These are phyloP conservation scores for Cephus nigrinus DNA, from an alignment of 2,888 invertebrate species.

Conservation along the genomic window DNA sequence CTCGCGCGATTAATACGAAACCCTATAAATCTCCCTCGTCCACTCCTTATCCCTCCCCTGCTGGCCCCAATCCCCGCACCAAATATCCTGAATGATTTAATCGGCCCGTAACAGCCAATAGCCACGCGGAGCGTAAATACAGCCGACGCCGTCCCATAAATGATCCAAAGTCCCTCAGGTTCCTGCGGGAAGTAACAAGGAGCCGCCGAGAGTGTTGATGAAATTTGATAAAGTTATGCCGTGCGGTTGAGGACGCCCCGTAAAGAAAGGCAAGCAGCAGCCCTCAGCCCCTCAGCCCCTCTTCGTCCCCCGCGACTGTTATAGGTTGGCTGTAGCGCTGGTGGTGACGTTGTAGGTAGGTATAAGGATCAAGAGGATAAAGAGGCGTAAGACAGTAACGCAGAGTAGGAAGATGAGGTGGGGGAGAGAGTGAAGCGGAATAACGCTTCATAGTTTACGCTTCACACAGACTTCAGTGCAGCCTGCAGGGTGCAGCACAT, in stretches of 20 bases:
- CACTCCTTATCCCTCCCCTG: constrained; percentile 3
- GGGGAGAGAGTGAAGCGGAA: constrained; percentile 18
- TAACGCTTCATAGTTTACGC: constrained; percentile 43
- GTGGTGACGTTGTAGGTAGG: background rate
- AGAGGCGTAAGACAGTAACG: constrained; percentile 15
- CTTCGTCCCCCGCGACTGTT: background rate
- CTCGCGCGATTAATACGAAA: constrained; percentile 39
- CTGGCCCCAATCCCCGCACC: background rate
- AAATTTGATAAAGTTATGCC: constrained; percentile 57
- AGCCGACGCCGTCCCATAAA: background rate
- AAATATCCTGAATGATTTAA: background rate
- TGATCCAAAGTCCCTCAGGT: background rate
- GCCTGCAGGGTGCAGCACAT: background rate
- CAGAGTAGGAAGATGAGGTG: constrained; percentile 20
- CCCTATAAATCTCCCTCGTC: constrained; percentile 12
- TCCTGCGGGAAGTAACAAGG: background rate
- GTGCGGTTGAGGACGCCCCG: constrained; percentile 26
- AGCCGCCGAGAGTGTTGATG: constrained; percentile 37
- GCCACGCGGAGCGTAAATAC: background rate
- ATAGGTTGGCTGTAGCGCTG: background rate
- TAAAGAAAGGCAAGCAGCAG: background rate
- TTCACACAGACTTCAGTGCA: constrained; percentile 8
- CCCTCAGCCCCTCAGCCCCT: background rate
- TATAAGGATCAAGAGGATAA: constrained; percentile 5
- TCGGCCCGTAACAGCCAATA: background rate